Conservation (phyloP, 2,888 invertebrate species). For the Apotomis capreana region DNA sequence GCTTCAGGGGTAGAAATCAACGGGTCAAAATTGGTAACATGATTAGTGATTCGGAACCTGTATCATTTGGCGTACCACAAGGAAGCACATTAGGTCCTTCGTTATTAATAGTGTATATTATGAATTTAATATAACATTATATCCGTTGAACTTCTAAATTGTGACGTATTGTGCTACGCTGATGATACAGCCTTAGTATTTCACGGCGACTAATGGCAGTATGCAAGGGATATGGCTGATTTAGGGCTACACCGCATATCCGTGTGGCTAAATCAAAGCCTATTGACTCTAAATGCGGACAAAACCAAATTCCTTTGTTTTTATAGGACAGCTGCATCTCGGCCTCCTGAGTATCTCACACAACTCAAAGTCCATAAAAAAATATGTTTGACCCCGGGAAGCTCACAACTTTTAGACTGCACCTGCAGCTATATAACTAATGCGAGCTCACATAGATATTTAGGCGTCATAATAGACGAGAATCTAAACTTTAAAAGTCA, state of each 20-base stretch:
- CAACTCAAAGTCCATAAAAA: no score
- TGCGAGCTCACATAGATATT: no score
- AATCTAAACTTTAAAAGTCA: not conserved
- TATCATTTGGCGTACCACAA: slow-evolving; percentile 36
- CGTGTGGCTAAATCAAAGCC: not conserved
- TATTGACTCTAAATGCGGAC: not conserved
- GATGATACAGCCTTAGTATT: slow-evolving; percentile 3
- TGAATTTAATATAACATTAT: slow-evolving; percentile 16
- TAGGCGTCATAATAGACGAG: not conserved
- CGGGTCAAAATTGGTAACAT: slow-evolving; percentile 5
- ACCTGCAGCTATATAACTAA: not conserved
- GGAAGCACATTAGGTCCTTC: slow-evolving; percentile 42
- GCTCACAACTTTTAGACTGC: no score
- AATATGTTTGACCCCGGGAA: no score
- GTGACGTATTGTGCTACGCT: slow-evolving; percentile 1
- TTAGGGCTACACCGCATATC: not conserved
- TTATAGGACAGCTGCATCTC: no score
- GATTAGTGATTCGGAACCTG: no score
- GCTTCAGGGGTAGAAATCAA: slow-evolving; percentile 9
- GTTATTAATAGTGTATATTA: slow-evolving; percentile 28
- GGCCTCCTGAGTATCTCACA: no score
- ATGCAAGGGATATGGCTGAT: not conserved
- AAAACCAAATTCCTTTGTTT: no score
- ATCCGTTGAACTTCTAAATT: not conserved
- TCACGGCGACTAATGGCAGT: not conserved